Evolutionary conservation across 2,797 vertebrate species (phyloP).

Genomic region (Lycodopsis pacificus): DNA sequence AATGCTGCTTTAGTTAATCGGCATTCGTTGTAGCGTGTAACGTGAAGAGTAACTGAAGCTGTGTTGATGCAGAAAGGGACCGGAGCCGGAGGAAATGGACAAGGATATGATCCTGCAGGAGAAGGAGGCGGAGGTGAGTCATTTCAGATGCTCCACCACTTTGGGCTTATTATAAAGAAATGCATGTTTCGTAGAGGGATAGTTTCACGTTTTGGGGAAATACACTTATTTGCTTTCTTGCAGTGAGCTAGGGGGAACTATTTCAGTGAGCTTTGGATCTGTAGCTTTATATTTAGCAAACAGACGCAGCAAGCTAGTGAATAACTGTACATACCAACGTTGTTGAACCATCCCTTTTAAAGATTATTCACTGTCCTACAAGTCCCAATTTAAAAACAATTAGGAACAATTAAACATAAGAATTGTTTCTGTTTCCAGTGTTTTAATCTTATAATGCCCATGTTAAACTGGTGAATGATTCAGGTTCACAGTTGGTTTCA

Average conservation of each 20-base stretch:
- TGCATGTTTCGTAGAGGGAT: not conserved
- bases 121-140: constrained; percentile 97
- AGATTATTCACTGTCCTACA: not conserved
- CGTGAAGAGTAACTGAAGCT: constrained; percentile 36
- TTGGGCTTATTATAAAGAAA: not conserved
- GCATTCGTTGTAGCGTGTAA: not conserved
- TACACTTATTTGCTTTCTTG: not conserved
- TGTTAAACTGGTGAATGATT: not conserved
- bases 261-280: not conserved
- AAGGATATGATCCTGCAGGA: constrained; percentile 98
- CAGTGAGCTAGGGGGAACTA: not conserved
- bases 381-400: not conserved
- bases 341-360: not conserved
- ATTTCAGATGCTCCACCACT: not conserved
- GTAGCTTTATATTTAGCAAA: not conserved
- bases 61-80: constrained; percentile 86
- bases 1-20: not conserved
- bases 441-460: not conserved
- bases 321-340: not conserved
- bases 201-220: not conserved
- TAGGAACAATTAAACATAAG: not conserved
- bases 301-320: not conserved
- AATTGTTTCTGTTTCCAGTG: not conserved
- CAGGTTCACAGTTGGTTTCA: not conserved
- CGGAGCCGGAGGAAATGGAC: constrained; percentile 95